phyloP scores from a whole-genome alignment of 2,797 vertebrate species.

The Poliocrania exsul region DNA sequence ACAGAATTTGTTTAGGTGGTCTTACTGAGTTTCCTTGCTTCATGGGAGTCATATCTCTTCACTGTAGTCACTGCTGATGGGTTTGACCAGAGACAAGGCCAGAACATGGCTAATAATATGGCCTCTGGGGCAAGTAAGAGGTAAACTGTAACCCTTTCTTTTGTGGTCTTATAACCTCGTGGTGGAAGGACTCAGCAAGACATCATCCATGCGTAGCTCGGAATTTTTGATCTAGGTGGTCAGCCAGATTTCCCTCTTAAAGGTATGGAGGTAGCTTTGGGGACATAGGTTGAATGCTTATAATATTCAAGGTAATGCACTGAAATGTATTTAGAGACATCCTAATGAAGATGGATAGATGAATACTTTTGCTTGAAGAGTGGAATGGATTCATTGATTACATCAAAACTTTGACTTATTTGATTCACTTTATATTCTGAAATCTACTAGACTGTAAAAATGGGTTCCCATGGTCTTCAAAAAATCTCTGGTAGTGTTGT shows the following conservation, averaged over 20 bases:
- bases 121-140: background rate
- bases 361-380: background rate
- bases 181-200: background rate
- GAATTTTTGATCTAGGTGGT: background rate
- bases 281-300: background rate
- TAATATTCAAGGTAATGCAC: background rate
- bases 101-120: background rate
- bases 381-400: background rate
- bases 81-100: background rate
- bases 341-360: background rate
- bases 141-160: background rate
- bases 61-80: background rate
- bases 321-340: background rate
- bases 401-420: background rate
- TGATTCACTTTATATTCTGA: background rate
- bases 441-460: background rate
- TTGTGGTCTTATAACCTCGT: background rate
- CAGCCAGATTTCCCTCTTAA: background rate
- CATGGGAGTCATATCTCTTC: background rate
- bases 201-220: background rate
- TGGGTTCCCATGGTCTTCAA: background rate
- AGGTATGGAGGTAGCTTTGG: background rate
- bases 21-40: background rate
- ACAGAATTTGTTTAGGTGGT: background rate
- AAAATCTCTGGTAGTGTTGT: background rate